Percentiles rank a stretch among this genome's conserved stretches.
These are phyloP conservation scores for Malurus leucopterus DNA, from an alignment of 2,797 vertebrate genomes.

Conservation along the genomic window DNA sequence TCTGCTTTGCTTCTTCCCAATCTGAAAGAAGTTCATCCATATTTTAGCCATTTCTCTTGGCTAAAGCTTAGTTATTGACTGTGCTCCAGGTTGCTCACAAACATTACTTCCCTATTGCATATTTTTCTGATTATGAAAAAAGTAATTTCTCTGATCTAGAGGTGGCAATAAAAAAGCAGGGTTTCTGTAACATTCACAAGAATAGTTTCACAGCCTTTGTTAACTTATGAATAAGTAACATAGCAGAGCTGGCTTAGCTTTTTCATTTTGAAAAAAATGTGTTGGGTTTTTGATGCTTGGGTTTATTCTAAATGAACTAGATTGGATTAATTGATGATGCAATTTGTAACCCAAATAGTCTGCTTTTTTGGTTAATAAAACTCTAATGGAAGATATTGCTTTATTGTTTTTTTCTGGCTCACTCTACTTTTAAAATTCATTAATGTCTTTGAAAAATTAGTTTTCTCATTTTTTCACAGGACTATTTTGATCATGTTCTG, in stretches of 20 bases:
- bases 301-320: background rate
- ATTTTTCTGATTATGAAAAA: background rate
- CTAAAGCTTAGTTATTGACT: background rate
- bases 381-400: background rate
- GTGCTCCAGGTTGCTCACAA: background rate
- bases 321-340: background rate
- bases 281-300: accelerated
- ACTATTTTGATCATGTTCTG: background rate
- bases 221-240: background rate
- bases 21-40: background rate
- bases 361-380: background rate
- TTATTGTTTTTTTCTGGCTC: background rate
- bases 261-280: background rate
- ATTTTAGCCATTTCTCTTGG: background rate
- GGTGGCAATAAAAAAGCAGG: background rate
- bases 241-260: background rate
- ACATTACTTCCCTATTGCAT: background rate
- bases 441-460: background rate
- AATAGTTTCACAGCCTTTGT: background rate
- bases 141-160: background rate
- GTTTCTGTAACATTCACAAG: background rate
- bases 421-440: background rate
- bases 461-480: background rate
- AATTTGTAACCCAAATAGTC: background rate
- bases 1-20: background rate